These are phyloP conservation scores for Andrena minutula DNA, from an alignment of 2,888 invertebrate genomes.

Conservation along the genomic window DNA sequence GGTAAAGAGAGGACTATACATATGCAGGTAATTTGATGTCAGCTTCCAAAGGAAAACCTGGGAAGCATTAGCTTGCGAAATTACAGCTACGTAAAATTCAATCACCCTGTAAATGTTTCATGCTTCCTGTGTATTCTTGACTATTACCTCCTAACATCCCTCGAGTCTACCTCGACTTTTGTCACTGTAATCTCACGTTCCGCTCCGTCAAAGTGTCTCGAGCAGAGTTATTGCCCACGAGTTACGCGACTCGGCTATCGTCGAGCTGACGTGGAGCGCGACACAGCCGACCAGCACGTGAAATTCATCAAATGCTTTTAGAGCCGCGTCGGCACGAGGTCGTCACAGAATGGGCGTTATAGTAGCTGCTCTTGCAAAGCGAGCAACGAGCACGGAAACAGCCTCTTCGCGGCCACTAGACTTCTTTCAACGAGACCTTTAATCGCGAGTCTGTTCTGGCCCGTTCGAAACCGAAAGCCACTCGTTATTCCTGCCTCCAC, in stretches of 20 bases:
- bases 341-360: not conserved
- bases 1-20: too few species aligned
- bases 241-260: not conserved
- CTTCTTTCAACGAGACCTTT: slow-evolving; percentile 35
- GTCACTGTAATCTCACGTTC: too few species aligned
- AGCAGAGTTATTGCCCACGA: not conserved
- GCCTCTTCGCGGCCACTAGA: slow-evolving; percentile 39
- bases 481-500: slow-evolving; percentile 24
- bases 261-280: not conserved
- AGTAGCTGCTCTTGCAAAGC: slow-evolving; percentile 8
- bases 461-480: slow-evolving; percentile 27
- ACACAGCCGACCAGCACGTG: not conserved
- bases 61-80: too few species aligned
- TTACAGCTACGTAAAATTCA: too few species aligned
- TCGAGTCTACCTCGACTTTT: too few species aligned
- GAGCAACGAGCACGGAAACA: slow-evolving; percentile 31
- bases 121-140: too few species aligned
- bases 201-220: not conserved
- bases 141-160: too few species aligned
- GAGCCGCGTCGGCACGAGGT: not conserved
- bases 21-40: too few species aligned
- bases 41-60: too few species aligned
- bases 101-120: too few species aligned
- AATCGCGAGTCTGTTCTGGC: slow-evolving; percentile 23
- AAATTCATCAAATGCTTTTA: slow-evolving; percentile 10